phyloP scores from a whole-genome alignment of 2,113 vertebrate genomes.

The Ailuropoda melanoleuca region DNA sequence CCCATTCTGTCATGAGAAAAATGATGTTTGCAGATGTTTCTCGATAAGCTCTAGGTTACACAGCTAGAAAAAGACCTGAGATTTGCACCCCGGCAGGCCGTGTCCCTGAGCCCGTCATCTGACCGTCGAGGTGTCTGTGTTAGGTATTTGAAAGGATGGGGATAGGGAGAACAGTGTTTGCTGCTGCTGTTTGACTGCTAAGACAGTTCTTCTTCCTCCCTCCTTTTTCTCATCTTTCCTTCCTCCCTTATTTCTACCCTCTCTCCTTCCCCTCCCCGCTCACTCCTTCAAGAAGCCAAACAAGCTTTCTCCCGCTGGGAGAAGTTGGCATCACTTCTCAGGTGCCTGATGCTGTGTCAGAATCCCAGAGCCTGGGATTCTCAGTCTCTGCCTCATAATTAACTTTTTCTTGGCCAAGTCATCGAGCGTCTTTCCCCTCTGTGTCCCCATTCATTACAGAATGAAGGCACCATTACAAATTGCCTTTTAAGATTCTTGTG shows the following conservation, averaged over 20 bases:
- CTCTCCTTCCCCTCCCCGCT: not conserved
- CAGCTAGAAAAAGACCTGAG: not conserved
- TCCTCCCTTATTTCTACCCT: not conserved
- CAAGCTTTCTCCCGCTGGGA: not conserved
- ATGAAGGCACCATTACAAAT: not conserved
- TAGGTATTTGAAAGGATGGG: not conserved
- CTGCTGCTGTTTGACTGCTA: not conserved
- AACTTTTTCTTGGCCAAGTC: not conserved
- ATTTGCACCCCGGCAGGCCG: not conserved
- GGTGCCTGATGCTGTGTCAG: accelerated
- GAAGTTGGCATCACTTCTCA: not conserved
- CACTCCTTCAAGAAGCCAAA: not conserved
- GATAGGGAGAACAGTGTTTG: accelerated
- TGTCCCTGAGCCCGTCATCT: no score
- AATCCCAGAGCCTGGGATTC: not conserved
- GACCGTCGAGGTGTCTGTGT: not conserved
- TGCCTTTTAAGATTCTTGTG: not conserved
- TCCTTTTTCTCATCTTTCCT: not conserved
- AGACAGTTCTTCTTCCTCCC: not conserved
- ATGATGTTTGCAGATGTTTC: not conserved
- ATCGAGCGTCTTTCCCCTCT: not conserved
- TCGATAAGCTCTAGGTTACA: not conserved
- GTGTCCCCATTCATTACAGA: not conserved
- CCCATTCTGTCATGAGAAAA: not conserved
- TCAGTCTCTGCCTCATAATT: not conserved